Conservation (phyloP, 2,888 invertebrate species). For the Trachelus troglodyta region DNA sequence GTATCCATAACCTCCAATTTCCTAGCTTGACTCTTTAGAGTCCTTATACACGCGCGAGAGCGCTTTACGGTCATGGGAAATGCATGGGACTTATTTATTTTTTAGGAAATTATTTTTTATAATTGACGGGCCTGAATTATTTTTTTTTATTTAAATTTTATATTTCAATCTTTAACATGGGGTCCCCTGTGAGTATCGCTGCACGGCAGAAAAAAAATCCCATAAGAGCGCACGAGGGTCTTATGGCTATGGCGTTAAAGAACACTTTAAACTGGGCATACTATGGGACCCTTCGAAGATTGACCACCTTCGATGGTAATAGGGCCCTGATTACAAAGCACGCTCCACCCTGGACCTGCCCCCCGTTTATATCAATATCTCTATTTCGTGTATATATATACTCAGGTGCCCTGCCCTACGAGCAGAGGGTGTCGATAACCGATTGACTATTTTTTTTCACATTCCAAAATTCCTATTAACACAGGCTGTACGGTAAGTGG, state of each 20-base stretch:
- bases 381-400: slow-evolving; percentile 40
- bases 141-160: background rate
- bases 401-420: slow-evolving; percentile 5
- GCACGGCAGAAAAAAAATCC: background rate
- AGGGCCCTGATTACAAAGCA: slow-evolving; percentile 63
- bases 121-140: background rate
- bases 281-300: slow-evolving; percentile 39
- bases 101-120: background rate
- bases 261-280: background rate
- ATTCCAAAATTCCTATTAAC: background rate
- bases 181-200: background rate
- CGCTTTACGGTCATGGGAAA: background rate
- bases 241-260: background rate
- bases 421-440: background rate
- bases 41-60: no score
- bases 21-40: background rate
- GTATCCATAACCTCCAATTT: background rate
- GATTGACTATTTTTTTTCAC: background rate
- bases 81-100: background rate
- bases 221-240: background rate
- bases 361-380: slow-evolving; percentile 66
- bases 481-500: background rate
- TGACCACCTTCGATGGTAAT: slow-evolving; percentile 64
- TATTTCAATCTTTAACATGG: background rate
- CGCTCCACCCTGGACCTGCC: slow-evolving; percentile 56